These are phyloP conservation scores for Heliocidaris erythrogramma DNA, from an alignment of 35 echinoderm and acorn worm species.

Conservation along the genomic window DNA sequence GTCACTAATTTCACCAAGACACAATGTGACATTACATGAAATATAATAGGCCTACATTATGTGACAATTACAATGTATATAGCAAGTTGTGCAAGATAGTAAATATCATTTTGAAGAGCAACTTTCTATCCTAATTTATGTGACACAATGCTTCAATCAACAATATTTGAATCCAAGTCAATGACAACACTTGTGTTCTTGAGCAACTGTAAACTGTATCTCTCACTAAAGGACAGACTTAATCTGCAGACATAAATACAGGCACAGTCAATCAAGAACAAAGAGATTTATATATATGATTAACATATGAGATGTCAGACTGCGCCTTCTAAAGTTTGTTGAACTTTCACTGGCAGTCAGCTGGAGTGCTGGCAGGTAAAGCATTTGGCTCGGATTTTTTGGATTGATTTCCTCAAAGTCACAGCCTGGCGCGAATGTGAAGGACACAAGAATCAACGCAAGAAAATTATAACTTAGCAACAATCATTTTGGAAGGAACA, in stretches of 20 bases:
- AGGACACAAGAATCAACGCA: no score
- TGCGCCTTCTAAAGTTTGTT: not conserved
- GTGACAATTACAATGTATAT: not conserved
- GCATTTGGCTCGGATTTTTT: not conserved
- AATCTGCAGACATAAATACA: not conserved
- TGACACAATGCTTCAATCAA: not conserved
- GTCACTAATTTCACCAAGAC: no score
- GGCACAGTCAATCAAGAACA: not conserved
- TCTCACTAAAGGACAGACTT: not conserved
- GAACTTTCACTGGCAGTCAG: not conserved
- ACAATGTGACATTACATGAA: no score
- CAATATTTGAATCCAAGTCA: not conserved
- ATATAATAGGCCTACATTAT: not conserved
- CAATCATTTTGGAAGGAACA: no score
- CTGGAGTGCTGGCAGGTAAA: not conserved
- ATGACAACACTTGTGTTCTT: not conserved
- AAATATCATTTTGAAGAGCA: not conserved
- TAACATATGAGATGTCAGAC: not conserved
- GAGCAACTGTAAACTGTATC: not conserved
- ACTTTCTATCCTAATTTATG: not conserved
- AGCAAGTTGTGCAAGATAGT: not conserved
- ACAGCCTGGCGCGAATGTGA: not conserved
- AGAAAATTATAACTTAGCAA: no score
- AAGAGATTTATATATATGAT: not conserved
- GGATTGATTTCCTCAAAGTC: not conserved